These are phyloP conservation scores for Limnephilus lunatus DNA, from an alignment of 2,888 invertebrate genomes.

Conservation along the genomic window DNA sequence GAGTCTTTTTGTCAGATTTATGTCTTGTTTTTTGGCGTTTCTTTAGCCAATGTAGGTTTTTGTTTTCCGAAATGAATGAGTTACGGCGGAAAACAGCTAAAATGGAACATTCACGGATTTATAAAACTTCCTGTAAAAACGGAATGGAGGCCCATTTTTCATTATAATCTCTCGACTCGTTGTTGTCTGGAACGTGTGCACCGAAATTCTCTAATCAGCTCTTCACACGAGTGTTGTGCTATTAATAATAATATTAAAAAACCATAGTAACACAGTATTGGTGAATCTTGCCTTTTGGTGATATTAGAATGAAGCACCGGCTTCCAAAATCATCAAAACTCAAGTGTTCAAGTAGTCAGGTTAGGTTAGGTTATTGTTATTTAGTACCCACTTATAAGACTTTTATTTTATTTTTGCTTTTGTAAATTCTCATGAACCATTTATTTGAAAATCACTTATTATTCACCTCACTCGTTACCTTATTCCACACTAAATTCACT, in stretches of 20 bases:
- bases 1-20: background rate
- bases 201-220: background rate
- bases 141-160: background rate
- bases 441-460: too few species aligned
- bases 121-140: background rate
- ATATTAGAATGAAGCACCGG: background rate
- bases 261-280: background rate
- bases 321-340: background rate
- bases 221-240: background rate
- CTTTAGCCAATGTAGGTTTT: background rate
- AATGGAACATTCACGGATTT: background rate
- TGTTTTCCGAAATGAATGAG: background rate
- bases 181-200: background rate
- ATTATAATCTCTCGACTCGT: background rate
- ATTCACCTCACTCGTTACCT: too few species aligned
- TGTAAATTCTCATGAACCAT: too few species aligned
- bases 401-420: too few species aligned
- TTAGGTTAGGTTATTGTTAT: too few species aligned
- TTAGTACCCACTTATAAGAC: too few species aligned
- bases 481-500: too few species aligned
- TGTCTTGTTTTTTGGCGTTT: background rate
- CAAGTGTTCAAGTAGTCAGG: background rate
- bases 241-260: background rate
- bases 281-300: background rate
- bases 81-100: background rate